Evolutionary conservation across 2,888 invertebrate species (phyloP).

Genomic region (Meteorus colon): DNA sequence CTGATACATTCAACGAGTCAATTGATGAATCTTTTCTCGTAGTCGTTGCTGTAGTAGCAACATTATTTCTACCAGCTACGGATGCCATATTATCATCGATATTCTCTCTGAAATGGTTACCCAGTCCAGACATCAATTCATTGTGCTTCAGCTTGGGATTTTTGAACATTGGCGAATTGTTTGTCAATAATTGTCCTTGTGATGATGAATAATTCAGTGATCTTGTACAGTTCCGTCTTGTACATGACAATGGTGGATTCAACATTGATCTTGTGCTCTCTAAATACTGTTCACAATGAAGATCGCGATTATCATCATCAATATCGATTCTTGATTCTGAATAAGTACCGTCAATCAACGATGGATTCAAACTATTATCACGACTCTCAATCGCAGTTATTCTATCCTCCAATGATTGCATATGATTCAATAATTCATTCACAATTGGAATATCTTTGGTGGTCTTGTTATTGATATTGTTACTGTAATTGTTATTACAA

Average conservation of each 20-base stretch:
- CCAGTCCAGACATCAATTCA: not conserved
- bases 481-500: slow-evolving; percentile 40
- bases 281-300: slow-evolving; percentile 1
- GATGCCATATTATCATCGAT: slow-evolving; percentile 4
- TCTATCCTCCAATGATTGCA: slow-evolving; percentile 76
- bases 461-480: no score
- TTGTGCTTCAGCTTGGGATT: slow-evolving; percentile 36
- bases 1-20: not conserved
- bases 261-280: slow-evolving; percentile 1
- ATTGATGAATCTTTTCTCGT: not conserved
- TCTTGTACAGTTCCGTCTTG: slow-evolving; percentile 62
- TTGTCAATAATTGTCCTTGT: slow-evolving; percentile 19
- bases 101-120: not conserved
- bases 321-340: not conserved
- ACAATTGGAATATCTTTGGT: slow-evolving; percentile 74
- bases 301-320: not conserved
- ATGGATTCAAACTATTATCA: slow-evolving; percentile 63
- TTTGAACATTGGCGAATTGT: slow-evolving; percentile 41
- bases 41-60: not conserved
- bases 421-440: slow-evolving; percentile 78
- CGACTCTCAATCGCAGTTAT: slow-evolving; percentile 74
- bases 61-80: not conserved
- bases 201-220: slow-evolving; percentile 33
- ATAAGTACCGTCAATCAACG: slow-evolving; percentile 33
- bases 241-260: slow-evolving; percentile 49